Evolutionary conservation across 2,888 invertebrate genomes (phyloP), one percentile per base, ranked within the genome.

Genomic region (Cataglyphis altisquamis): DNA sequence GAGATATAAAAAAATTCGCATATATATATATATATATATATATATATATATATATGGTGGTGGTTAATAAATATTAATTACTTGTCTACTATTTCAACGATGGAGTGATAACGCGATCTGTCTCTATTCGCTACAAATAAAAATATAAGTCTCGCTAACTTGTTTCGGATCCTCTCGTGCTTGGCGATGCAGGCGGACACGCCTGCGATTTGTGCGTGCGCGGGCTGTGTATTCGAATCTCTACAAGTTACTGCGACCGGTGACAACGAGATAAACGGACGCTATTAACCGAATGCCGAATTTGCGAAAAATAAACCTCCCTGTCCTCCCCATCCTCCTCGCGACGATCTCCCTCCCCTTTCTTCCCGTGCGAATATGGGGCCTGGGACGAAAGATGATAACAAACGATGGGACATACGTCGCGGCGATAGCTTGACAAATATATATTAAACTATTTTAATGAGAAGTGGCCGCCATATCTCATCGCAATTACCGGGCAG

Each of bases 361-460:
- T 36, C 21, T 21, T 63, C 66, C 29, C 32, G 62, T 29, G 36
- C 63, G 81, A 66, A 41, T 55, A n/a, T 29, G 64, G 86, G 67
- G 80, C 73, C 45, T 32, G 52, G 81, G 66, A 52, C 68, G 74
- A 72, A 82, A 82, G 83, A 86, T 82, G 88, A 84, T 90, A 92
- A 93, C 91, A 83, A 92, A 93, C 92, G 89, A 88, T 83, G 64
- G 88, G 89, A 90, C 91, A 89, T 92, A 89, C 90, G 88, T 91
- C 88, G 88, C 82, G 89, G 90, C 88, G 92, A 92, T 92, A 90
- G 89, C 91, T 92, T 90, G 93, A 94, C 93, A 93, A 94, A 94
- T 94, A 93, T 92, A 94, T 93, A 93, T 94, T 93, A 92, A 94
- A 94, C 93, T 93, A 94, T 94, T 94, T 94, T 94, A 94, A 94